phyloP scores from a whole-genome alignment of 2,797 vertebrate genomes.

The Heterohyrax brucei region DNA sequence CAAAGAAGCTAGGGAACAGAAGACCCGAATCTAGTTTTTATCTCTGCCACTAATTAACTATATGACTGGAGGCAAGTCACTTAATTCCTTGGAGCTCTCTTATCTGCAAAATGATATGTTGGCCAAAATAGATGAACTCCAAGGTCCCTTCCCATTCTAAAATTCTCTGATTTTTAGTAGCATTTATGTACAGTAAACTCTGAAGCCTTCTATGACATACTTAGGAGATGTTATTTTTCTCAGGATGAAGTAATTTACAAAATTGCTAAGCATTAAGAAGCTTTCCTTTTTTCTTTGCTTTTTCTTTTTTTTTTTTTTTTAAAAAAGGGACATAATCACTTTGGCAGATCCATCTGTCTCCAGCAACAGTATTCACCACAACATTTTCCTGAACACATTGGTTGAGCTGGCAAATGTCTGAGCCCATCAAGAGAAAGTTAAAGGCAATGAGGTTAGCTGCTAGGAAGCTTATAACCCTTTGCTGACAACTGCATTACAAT shows the following conservation, averaged over 20 bases:
- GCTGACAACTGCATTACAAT: fast-evolving
- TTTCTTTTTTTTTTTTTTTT: neutral
- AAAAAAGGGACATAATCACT: neutral
- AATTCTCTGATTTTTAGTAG: neutral
- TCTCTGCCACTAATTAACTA: neutral
- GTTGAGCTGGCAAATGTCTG: neutral
- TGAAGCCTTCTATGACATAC: neutral
- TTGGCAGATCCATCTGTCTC: neutral
- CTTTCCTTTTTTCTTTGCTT: neutral
- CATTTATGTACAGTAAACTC: neutral
- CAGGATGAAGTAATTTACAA: slow-evolving; percentile 57
- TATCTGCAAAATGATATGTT: fast-evolving
- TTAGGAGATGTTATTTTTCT: neutral
- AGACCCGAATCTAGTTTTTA: neutral
- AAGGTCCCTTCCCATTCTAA: neutral
- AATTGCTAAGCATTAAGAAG: slow-evolving; percentile 17
- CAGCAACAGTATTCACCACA: neutral
- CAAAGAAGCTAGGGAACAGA: neutral
- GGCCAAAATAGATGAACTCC: neutral
- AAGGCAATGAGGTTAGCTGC: neutral
- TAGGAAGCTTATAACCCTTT: neutral
- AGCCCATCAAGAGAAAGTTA: neutral
- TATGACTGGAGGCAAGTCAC: neutral
- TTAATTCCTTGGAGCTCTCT: neutral
- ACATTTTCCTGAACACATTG: neutral